Evolutionary conservation across 1,140 invertebrate species (phyloP).

Genomic region (Trachelipus rathkii): DNA sequence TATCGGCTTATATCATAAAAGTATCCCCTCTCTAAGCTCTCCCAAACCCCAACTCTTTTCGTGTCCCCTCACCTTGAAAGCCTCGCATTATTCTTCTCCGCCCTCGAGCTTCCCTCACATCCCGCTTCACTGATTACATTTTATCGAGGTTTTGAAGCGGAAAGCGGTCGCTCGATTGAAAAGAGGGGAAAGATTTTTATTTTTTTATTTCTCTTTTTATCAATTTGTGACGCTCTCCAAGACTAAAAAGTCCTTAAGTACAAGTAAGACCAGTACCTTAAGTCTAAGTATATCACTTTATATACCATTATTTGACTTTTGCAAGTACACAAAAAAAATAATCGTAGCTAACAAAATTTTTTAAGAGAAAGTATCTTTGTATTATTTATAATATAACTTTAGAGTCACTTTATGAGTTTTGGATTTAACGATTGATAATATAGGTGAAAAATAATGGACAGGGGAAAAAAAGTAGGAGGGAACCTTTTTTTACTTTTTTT

Average conservation of each 20-base stretch:
- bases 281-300: no score
- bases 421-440: not conserved
- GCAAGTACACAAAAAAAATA: no score
- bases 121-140: constrained; percentile 9
- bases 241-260: not conserved
- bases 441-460: no score
- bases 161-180: not conserved
- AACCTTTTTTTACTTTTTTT: not conserved
- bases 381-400: not conserved
- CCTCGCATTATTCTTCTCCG: not conserved
- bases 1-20: constrained; percentile 3
- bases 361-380: no score
- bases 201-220: no score
- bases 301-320: no score
- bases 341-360: no score
- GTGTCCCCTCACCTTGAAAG: constrained; percentile 4
- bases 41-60: not conserved
- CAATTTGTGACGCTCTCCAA: not conserved
- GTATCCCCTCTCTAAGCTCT: not conserved
- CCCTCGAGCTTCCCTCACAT: not conserved
- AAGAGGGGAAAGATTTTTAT: not conserved
- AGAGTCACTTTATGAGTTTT: no score
- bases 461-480: not conserved
- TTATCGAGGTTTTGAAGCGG: constrained; percentile 2
- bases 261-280: not conserved